These are phyloP conservation scores for Poeciliopsis infans DNA, from an alignment of 2,797 vertebrate genomes.

Conservation along the genomic window DNA sequence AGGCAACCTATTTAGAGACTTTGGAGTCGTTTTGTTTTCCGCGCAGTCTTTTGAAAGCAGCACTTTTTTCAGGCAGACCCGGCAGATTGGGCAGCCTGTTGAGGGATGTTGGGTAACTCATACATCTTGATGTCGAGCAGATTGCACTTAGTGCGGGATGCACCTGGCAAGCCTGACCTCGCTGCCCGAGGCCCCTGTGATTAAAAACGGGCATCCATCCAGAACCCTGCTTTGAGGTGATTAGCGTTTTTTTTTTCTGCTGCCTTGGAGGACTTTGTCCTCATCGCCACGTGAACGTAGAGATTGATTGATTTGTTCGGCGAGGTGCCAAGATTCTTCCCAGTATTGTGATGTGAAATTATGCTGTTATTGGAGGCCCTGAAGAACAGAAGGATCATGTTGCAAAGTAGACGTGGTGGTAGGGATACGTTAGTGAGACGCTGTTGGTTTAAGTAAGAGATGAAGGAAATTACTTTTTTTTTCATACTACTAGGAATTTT, in stretches of 20 bases:
- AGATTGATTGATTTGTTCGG: slow-evolving; percentile 44
- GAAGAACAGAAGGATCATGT: slow-evolving; percentile 47
- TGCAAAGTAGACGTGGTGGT: slow-evolving; percentile 24
- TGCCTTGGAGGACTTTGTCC: slow-evolving; percentile 20
- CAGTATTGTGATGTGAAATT: slow-evolving; percentile 51
- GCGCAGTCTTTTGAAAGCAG: slow-evolving; percentile 43
- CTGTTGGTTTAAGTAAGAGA: slow-evolving; percentile 26
- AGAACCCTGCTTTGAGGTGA: slow-evolving; percentile 39
- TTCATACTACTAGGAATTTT: neutral
- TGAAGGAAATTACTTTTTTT: slow-evolving; percentile 22
- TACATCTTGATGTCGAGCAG: slow-evolving; percentile 64
- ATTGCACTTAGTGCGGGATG: slow-evolving; percentile 56
- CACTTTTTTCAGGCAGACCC: slow-evolving; percentile 42
- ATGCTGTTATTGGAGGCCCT: slow-evolving; percentile 34
- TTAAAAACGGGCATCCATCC: slow-evolving; percentile 52
- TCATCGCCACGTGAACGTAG: slow-evolving; percentile 20
- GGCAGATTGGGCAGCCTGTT: slow-evolving; percentile 56
- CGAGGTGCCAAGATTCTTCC: slow-evolving; percentile 41
- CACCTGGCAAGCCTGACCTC: slow-evolving; percentile 65
- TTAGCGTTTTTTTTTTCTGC: slow-evolving; percentile 27
- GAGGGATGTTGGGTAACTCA: slow-evolving; percentile 44
- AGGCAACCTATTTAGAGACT: neutral
- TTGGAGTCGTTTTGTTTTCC: neutral
- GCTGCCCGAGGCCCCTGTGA: slow-evolving; percentile 48
- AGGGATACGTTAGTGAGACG: slow-evolving; percentile 29